Evolutionary conservation across 2,113 vertebrate species (phyloP), one percentile per base, ranked within the genome.

Genomic region (Chascanopsetta lugubris): DNA sequence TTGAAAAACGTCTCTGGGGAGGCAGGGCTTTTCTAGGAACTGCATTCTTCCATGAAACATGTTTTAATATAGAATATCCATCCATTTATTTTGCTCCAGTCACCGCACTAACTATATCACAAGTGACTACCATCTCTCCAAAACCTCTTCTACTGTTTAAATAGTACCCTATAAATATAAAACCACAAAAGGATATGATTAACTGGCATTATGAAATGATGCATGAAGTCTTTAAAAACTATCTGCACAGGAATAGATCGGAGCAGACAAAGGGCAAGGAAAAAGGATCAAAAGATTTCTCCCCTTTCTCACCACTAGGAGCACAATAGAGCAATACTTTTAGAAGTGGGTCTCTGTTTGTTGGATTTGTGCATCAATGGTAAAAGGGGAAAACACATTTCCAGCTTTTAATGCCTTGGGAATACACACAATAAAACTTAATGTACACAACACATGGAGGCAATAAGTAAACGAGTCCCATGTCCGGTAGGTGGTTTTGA

Each of bases 51-150:
- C 68, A 50, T 56, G 71, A 58, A 78, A 38, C 74, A 61, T 32
- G 47, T 58, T 80, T 77, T 75, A 59, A 59, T 58, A 74, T 83
- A 82, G 75, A 85, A 79, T 46, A 82, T 20, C 30, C 60, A 50
- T 65, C 61, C 43, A 34, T 18, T 51, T 10, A 22, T 53, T 68
- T 64, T 36, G 32, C 26, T 61, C 17, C 40, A 20, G 29, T 72
- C 53, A 68, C 9, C 51, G 21, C 15, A 38, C n/a, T 42, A 60
- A 47, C 29, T 27, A 36, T 4, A 42, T 65, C 55, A 26, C 0
- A 8, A 42, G 13, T 30, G 25, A 54, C 36, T 30, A 40, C 11
- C 11, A 29, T 12, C 42, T 51, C 21, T 59, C 27, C 2, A 17
- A 65, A 74, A 42, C 27, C n/a, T 3, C 2, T 38, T 32, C 12